These are phyloP conservation scores for Aphaenogaster ashmeadi DNA, from an alignment of 1,140 invertebrate genomes.

Conservation along the genomic window DNA sequence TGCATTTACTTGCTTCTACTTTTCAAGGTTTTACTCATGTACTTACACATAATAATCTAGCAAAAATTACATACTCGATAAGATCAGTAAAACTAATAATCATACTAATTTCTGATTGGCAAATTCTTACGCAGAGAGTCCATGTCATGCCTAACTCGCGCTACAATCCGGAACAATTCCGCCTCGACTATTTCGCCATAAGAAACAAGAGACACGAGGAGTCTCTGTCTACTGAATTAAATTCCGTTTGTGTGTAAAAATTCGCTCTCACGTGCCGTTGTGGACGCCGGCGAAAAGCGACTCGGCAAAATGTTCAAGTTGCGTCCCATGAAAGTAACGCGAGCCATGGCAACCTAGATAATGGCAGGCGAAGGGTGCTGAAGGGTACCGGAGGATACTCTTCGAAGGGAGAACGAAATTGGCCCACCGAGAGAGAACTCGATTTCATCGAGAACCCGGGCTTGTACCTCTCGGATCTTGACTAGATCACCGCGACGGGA, in stretches of 20 bases:
- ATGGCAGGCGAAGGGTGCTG: slow-evolving; percentile 43
- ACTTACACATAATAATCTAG: not conserved
- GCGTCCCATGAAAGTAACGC: slow-evolving; percentile 29
- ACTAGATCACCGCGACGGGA: not conserved
- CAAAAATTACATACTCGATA: not conserved
- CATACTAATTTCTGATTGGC: not conserved
- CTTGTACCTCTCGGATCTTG: not conserved
- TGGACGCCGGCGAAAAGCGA: not conserved
- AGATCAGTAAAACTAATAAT: slow-evolving; percentile 10
- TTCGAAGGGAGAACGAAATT: slow-evolving; percentile 60
- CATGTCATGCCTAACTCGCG: not conserved
- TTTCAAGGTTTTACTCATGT: slow-evolving; percentile 40
- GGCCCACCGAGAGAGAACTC: slow-evolving; percentile 60
- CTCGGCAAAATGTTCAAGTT: not conserved
- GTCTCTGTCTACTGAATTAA: slow-evolving; percentile 28
- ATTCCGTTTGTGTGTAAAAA: slow-evolving; percentile 23
- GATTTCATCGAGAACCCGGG: not conserved
- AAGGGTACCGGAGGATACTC: not conserved
- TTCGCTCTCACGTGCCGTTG: not conserved
- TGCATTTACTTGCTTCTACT: not conserved
- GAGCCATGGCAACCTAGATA: slow-evolving; percentile 61
- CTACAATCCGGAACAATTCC: slow-evolving; percentile 16
- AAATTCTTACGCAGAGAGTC: slow-evolving; percentile 24
- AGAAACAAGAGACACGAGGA: slow-evolving; percentile 42
- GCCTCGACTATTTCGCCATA: slow-evolving; percentile 25